phyloP scores from a whole-genome alignment of 2,888 invertebrate genomes.

The Cosmopolites sordidus region DNA sequence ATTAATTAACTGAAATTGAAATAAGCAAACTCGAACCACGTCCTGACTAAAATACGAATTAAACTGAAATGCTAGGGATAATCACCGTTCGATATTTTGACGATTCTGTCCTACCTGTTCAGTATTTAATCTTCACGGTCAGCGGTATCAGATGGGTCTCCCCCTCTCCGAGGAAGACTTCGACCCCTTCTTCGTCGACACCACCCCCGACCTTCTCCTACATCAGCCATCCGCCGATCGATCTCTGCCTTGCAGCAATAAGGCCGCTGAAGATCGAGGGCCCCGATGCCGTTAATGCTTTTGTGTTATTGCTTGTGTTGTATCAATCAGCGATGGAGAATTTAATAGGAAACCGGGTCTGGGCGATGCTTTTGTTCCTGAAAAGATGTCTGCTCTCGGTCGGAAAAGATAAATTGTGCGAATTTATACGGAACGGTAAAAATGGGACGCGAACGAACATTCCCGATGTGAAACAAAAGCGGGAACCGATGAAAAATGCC shows the following conservation, averaged over 20 bases:
- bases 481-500: too few species aligned
- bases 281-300: constrained; percentile 19
- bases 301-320: constrained; percentile 26
- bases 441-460: not conserved
- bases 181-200: too few species aligned
- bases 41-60: too few species aligned
- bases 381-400: constrained; percentile 18
- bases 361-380: constrained; percentile 22
- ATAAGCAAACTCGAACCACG: too few species aligned
- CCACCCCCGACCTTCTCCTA: too few species aligned
- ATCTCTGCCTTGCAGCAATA: not conserved
- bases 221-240: not conserved
- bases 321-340: constrained; percentile 24
- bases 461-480: not conserved
- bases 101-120: not conserved
- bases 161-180: too few species aligned
- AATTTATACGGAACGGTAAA: not conserved
- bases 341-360: constrained; percentile 24
- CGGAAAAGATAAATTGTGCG: not conserved
- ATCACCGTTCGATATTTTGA: not conserved
- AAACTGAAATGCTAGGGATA: too few species aligned
- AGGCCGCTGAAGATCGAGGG: constrained; percentile 5
- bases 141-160: not conserved
- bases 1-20: too few species aligned
- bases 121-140: not conserved